Conservation (phyloP, 2,797 vertebrate genomes). For the Acanthopagrus latus region DNA sequence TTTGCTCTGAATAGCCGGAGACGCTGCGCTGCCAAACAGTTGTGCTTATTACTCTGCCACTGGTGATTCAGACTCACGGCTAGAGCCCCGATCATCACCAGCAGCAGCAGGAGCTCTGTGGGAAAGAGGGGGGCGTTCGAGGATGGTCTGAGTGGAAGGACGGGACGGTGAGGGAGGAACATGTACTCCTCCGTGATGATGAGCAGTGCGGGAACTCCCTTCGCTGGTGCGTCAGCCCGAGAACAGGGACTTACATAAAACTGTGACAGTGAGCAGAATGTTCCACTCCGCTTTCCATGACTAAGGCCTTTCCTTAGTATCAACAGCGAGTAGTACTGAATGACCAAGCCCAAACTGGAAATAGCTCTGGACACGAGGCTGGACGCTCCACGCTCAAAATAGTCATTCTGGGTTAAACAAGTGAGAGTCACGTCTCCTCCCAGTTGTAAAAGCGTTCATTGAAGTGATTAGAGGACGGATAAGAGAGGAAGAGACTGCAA, state of each 20-base stretch:
- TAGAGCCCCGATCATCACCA: slow-evolving; percentile 24
- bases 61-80: slow-evolving; percentile 48
- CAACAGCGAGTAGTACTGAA: slow-evolving; percentile 54
- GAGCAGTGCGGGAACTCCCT: slow-evolving; percentile 69
- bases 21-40: slow-evolving; percentile 55
- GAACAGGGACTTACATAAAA: slow-evolving; percentile 47
- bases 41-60: slow-evolving; percentile 61
- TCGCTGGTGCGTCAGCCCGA: slow-evolving; percentile 46
- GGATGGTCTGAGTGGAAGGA: slow-evolving; percentile 51
- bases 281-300: slow-evolving; percentile 71
- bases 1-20: slow-evolving; percentile 23
- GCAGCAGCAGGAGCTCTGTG: slow-evolving; percentile 61
- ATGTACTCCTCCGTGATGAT: slow-evolving; percentile 17
- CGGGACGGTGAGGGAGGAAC: slow-evolving; percentile 25
- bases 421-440: slow-evolving; percentile 39
- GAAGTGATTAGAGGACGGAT: slow-evolving; percentile 24
- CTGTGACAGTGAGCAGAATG: slow-evolving; percentile 59
- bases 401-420: slow-evolving; percentile 44
- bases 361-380: slow-evolving; percentile 59
- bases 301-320: slow-evolving; percentile 66
- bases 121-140: slow-evolving; percentile 77
- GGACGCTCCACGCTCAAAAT: slow-evolving; percentile 63
- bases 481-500: not conserved
- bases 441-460: slow-evolving; percentile 54
- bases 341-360: slow-evolving; percentile 47